phyloP scores from a whole-genome alignment of 2,113 vertebrate species.

The Paradoxurus hermaphroditus region DNA sequence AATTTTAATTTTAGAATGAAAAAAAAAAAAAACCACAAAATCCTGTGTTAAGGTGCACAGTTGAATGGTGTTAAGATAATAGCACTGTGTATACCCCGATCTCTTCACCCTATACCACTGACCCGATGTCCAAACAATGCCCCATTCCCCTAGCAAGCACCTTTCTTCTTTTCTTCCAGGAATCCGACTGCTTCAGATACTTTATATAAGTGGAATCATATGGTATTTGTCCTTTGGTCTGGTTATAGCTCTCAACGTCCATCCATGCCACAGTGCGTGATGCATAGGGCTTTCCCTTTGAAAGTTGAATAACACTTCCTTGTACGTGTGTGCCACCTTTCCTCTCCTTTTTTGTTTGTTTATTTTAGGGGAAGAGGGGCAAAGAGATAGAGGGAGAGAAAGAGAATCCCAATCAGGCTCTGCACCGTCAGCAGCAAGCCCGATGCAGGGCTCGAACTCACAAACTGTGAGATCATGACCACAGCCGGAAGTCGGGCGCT shows the following conservation, averaged over 20 bases:
- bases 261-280: rapidly evolving
- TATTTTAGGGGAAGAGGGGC: no score
- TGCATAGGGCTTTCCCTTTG: no score
- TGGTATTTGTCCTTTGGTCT: rapidly evolving
- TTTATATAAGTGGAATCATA: neutral
- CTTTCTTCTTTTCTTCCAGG: neutral
- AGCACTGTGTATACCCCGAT: neutral
- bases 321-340: rapidly evolving
- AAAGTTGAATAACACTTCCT: no score
- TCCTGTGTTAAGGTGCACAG: neutral
- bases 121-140: rapidly evolving
- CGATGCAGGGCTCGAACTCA: no score
- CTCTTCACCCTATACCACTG: neutral
- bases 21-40: no score
- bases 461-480: no score
- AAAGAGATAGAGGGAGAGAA: no score
- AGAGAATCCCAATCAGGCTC: no score
- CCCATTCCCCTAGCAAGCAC: neutral
- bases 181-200: rapidly evolving
- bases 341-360: no score
- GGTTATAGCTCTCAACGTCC: neutral
- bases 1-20: no score
- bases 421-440: no score
- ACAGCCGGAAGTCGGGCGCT: no score
- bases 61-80: neutral